Conservation (phyloP, 2,113 vertebrate genomes). For the Tupaia chinensis region DNA sequence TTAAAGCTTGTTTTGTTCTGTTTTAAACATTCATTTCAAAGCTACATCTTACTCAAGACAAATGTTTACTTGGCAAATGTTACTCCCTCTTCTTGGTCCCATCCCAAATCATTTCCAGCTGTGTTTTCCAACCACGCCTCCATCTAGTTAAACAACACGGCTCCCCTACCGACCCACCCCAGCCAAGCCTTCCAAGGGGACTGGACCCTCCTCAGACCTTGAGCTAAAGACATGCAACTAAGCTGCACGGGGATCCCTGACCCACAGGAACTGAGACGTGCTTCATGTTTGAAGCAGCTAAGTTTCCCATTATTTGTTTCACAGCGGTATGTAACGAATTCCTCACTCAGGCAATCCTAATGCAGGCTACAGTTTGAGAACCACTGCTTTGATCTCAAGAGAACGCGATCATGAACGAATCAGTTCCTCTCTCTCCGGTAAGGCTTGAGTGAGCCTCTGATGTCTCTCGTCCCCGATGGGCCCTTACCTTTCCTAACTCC, state of each 20-base stretch:
- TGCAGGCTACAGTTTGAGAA: neutral
- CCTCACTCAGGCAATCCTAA: neutral
- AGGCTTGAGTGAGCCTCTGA: neutral
- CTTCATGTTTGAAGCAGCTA: neutral
- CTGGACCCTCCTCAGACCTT: neutral
- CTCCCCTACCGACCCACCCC: neutral
- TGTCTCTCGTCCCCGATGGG: neutral
- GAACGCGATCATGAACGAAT: neutral
- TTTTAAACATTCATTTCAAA: neutral
- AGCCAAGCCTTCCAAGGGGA: neutral
- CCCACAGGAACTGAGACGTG: neutral
- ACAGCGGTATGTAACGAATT: neutral
- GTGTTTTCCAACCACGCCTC: neutral
- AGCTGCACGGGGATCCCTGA: neutral
- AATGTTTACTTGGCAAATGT: slow-evolving; percentile 6
- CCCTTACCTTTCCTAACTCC: neutral
- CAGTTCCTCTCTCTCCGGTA: neutral
- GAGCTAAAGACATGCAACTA: neutral
- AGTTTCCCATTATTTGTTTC: neutral
- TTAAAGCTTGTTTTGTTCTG: neutral
- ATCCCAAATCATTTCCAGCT: neutral
- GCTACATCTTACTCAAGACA: neutral
- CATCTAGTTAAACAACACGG: neutral
- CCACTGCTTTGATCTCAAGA: neutral
- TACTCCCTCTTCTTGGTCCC: neutral